phyloP scores from a whole-genome alignment of 30 jellyfish, hydroid and myxozoan species.

The Clytia hemisphaerica region DNA sequence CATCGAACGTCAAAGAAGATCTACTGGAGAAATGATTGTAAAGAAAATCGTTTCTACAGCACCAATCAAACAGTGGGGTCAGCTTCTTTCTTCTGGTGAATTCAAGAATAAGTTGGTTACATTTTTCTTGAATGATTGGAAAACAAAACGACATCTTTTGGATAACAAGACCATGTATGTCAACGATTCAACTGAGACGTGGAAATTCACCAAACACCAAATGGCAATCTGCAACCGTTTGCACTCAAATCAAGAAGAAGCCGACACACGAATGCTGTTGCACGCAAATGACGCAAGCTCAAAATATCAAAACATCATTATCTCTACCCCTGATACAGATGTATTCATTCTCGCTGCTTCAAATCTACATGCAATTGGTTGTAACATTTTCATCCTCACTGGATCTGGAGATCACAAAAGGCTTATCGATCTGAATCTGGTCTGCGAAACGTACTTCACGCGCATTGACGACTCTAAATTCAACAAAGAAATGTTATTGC shows the following conservation, averaged over 20 bases:
- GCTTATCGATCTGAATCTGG: conserved; percentile 3
- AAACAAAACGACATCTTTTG: neutral
- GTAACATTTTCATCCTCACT: neutral
- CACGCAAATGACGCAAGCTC: neutral
- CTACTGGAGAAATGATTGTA: neutral
- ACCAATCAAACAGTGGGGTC: neutral
- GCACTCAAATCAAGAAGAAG: conserved; percentile 2
- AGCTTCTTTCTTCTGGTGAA: too few relatives aligned
- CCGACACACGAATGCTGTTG: neutral
- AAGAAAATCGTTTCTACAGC: neutral
- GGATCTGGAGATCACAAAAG: neutral
- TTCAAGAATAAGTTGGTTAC: too few relatives aligned
- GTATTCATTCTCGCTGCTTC: neutral
- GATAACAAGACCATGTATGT: neutral
- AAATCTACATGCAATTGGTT: too few relatives aligned
- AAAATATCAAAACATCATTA: neutral
- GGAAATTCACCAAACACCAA: too few relatives aligned
- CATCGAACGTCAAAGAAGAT: conserved; percentile 11
- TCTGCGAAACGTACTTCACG: too few relatives aligned
- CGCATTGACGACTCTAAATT: too few relatives aligned
- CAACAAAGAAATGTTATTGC: too few relatives aligned
- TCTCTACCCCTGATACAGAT: conserved; percentile 7
- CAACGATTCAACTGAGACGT: neutral
- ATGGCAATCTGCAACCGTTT: neutral
- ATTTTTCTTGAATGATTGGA: neutral